These are phyloP conservation scores for Parotocinclus haroldoi DNA, from an alignment of 2,797 vertebrate species.

Conservation along the genomic window DNA sequence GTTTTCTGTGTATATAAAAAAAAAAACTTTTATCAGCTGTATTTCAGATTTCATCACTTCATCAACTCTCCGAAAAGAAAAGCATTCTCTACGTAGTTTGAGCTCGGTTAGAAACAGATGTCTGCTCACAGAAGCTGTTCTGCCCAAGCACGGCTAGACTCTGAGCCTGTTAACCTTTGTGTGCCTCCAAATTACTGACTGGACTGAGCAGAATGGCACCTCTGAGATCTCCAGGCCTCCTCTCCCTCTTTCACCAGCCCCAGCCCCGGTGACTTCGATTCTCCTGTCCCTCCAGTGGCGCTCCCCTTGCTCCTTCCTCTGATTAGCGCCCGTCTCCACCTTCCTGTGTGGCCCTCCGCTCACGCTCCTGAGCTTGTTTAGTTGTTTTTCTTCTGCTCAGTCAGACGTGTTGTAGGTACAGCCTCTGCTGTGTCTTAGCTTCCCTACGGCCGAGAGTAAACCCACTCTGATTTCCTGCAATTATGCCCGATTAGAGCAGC, in stretches of 20 bases:
- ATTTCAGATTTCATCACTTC: background rate
- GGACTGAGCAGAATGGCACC: background rate
- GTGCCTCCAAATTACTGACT: slow-evolving; percentile 6
- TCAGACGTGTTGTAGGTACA: slow-evolving; percentile 64
- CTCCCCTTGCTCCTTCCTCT: slow-evolving; percentile 61
- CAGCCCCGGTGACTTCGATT: slow-evolving; percentile 53
- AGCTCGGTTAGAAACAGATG: too few species aligned
- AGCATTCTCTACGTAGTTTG: background rate
- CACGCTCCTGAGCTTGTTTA: slow-evolving; percentile 39
- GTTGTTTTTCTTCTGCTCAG: slow-evolving; percentile 39
- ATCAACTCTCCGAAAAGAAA: background rate
- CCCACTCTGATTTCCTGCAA: slow-evolving; percentile 78
- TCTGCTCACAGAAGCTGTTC: background rate
- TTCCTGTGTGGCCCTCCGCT: slow-evolving; percentile 73
- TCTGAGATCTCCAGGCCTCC: slow-evolving; percentile 22
- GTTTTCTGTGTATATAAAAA: background rate
- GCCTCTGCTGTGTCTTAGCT: slow-evolving; percentile 61
- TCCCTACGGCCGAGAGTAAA: slow-evolving; percentile 57
- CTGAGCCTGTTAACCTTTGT: slow-evolving; percentile 27
- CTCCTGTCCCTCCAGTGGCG: slow-evolving; percentile 43
- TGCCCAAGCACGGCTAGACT: slow-evolving; percentile 2
- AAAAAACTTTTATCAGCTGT: background rate
- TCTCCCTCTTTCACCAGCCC: background rate
- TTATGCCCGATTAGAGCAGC: slow-evolving; percentile 75
- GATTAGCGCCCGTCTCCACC: slow-evolving; percentile 67